Conservation (phyloP, 2,797 vertebrate species). For the Lutjanus campechanus region DNA sequence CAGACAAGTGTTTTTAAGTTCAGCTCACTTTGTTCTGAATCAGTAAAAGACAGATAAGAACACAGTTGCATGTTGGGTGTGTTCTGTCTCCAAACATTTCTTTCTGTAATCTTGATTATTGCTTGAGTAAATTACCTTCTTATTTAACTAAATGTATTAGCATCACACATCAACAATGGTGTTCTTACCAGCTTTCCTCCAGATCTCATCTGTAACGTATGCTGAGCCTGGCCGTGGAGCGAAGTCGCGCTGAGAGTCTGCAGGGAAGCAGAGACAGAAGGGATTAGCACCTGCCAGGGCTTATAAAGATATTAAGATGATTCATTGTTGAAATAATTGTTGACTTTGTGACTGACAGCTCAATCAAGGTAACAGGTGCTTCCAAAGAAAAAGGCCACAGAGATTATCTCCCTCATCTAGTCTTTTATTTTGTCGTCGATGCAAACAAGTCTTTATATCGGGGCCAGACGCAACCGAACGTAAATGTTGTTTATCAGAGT, state of each 20-base stretch:
- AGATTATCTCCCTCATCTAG: conserved; percentile 34
- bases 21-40: not conserved
- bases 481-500: conserved; percentile 72
- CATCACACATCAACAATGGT: not conserved
- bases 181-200: conserved; percentile 97
- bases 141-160: not conserved
- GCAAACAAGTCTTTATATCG: conserved; percentile 57
- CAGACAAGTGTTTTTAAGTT: not conserved
- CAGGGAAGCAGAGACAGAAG: conserved; percentile 55
- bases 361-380: conserved; percentile 45
- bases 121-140: not conserved
- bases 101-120: not conserved
- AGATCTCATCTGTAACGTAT: conserved; percentile 98
- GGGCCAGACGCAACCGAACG: conserved; percentile 37
- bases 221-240: conserved; percentile 90
- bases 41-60: not conserved
- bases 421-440: conserved; percentile 43
- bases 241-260: conserved; percentile 95
- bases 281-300: conserved; percentile 65
- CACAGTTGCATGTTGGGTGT: not conserved
- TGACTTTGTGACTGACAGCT: conserved; percentile 40
- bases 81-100: not conserved
- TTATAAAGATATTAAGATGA: conserved; percentile 55
- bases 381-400: conserved; percentile 16
- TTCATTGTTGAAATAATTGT: conserved; percentile 29